Conservation (phyloP, 1,140 invertebrate genomes). For the Heterodera schachtii region DNA sequence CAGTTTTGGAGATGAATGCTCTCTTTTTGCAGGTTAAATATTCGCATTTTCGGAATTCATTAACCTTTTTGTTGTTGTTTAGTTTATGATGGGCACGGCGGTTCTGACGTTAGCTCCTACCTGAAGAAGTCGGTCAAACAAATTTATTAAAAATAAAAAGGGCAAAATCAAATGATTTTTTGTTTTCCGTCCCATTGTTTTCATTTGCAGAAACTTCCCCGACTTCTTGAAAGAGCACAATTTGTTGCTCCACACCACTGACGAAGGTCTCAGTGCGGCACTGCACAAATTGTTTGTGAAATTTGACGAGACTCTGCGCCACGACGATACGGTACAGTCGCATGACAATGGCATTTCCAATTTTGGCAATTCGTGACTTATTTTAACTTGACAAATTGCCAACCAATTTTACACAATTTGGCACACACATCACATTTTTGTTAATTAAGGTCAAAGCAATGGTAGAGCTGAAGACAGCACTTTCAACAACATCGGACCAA, state of each 20-base stretch:
- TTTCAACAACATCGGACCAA: not conserved
- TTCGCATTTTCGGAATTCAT: not conserved
- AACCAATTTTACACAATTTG: too few species aligned
- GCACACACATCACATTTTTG: not conserved
- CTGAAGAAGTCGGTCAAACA: not conserved
- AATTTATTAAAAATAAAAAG: too few species aligned
- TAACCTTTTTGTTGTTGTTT: not conserved
- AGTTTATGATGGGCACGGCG: slow-evolving; percentile 34
- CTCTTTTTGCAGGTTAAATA: slow-evolving; percentile 20
- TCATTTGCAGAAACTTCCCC: slow-evolving; percentile 3
- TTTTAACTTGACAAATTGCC: too few species aligned
- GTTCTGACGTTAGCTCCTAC: not conserved
- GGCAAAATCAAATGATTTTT: too few species aligned
- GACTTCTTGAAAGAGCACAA: slow-evolving; percentile 17
- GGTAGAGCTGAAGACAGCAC: not conserved
- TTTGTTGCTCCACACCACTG: not conserved
- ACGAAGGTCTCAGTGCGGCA: not conserved
- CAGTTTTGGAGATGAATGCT: slow-evolving; percentile 7
- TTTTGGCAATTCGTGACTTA: too few species aligned
- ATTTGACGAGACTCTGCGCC: slow-evolving; percentile 18
- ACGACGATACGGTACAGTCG: not conserved
- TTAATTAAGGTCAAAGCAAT: not conserved
- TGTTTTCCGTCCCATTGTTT: not conserved
- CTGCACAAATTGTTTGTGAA: slow-evolving; percentile 22
- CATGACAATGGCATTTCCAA: too few species aligned